These are phyloP conservation scores for Synergus itoensis DNA, from an alignment of 2,888 invertebrate species.

Conservation along the genomic window DNA sequence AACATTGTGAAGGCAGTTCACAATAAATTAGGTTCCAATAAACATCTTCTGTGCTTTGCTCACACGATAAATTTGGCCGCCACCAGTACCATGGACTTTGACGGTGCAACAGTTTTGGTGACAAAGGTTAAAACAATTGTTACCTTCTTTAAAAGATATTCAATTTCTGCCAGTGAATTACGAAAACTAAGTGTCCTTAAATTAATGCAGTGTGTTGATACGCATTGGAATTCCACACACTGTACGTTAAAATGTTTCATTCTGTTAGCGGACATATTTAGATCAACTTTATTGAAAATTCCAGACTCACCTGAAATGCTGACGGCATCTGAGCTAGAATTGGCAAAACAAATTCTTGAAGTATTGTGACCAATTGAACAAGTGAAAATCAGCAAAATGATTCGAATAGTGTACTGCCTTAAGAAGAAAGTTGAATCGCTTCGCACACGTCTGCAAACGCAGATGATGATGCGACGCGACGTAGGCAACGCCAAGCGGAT, in stretches of 20 bases:
- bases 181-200: not conserved
- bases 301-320: too few species aligned
- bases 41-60: conserved; percentile 57
- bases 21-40: conserved; percentile 47
- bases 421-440: too few species aligned
- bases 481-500: too few species aligned
- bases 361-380: too few species aligned
- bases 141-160: conserved; percentile 53
- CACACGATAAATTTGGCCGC: conserved; percentile 58
- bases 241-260: not conserved
- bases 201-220: not conserved
- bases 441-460: not conserved
- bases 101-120: conserved; percentile 45
- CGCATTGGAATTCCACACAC: not conserved
- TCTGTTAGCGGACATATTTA: too few species aligned
- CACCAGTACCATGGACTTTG: conserved; percentile 46
- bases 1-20: not conserved
- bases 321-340: too few species aligned
- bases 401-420: too few species aligned
- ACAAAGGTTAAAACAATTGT: conserved; percentile 57
- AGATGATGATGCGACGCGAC: too few species aligned
- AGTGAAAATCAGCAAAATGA: too few species aligned
- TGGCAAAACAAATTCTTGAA: too few species aligned
- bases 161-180: not conserved
- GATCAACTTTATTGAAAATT: too few species aligned